Evolutionary conservation across 1,140 invertebrate genomes (phyloP).

Genomic region (Bombus confusus): DNA sequence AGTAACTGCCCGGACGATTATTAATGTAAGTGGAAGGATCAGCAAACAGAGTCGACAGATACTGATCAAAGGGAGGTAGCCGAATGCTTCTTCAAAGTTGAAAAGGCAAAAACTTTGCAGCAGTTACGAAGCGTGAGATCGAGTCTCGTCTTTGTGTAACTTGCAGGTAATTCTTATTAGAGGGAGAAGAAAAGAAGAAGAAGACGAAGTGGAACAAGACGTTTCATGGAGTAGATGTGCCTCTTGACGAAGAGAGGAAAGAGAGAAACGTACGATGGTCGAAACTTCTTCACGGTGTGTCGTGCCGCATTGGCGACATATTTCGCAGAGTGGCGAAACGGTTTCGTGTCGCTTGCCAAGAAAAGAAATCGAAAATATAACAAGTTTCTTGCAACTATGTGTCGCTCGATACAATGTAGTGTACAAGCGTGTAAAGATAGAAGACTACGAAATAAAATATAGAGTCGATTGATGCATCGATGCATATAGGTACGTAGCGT

Average conservation of each 20-base stretch:
- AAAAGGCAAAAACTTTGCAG: not conserved
- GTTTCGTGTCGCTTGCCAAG: too few species aligned
- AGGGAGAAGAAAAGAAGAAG: not conserved
- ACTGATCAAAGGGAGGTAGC: not conserved
- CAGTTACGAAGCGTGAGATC: not conserved
- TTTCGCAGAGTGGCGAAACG: not conserved
- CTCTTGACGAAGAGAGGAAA: not conserved
- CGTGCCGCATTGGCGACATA: not conserved
- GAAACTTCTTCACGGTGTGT: not conserved
- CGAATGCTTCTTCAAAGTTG: not conserved
- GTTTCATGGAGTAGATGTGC: not conserved
- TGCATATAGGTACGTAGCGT: not conserved
- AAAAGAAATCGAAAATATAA: too few species aligned
- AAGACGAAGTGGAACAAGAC: not conserved
- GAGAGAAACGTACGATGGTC: not conserved
- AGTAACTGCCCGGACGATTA: not conserved
- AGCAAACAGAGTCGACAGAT: not conserved
- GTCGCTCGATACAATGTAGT: not conserved
- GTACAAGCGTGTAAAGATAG: too few species aligned
- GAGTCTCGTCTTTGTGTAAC: conserved; percentile 11
- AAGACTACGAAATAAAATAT: not conserved
- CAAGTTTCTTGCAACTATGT: not conserved
- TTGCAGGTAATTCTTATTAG: not conserved
- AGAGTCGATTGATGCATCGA: not conserved
- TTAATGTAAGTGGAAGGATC: conserved; percentile 1